Percentiles rank a stretch among this genome's conserved stretches.
Evolutionary conservation across 2,797 vertebrate species (phyloP).

Genomic region (Pachyuromys duprasi): DNA sequence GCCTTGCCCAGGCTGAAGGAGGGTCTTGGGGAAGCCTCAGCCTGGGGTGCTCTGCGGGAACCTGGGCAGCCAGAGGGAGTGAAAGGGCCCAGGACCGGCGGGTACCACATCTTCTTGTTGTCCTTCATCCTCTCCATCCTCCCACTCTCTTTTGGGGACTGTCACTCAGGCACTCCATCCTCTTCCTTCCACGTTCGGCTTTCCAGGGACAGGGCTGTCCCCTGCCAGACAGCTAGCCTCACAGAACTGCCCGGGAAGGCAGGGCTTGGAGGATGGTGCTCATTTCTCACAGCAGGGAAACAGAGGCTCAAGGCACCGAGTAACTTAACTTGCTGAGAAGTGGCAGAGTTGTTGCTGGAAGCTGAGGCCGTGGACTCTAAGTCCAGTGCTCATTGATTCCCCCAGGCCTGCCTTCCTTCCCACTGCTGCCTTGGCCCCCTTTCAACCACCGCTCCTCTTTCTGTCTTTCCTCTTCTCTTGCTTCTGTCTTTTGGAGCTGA

Average conservation of each 20-base stretch:
- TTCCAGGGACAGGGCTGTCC: slow-evolving; percentile 36
- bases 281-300: not conserved
- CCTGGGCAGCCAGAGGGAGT: slow-evolving; percentile 63
- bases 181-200: slow-evolving; percentile 43
- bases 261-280: not conserved
- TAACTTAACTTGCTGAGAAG: not conserved
- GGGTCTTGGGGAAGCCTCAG: not conserved
- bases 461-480: slow-evolving; percentile 71
- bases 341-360: slow-evolving; percentile 9
- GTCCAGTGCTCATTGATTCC: not conserved
- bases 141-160: not conserved
- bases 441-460: slow-evolving; percentile 63
- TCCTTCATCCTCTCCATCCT: slow-evolving; percentile 54
- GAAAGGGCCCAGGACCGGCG: slow-evolving; percentile 81
- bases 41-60: not conserved
- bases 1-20: not conserved
- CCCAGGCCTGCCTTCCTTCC: slow-evolving; percentile 23
- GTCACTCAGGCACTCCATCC: not conserved
- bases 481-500: slow-evolving; percentile 60
- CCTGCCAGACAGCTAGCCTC: not conserved
- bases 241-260: not conserved
- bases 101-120: slow-evolving; percentile 78
- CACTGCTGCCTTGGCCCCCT: slow-evolving; percentile 59
- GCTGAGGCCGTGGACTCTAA: slow-evolving; percentile 54
- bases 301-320: not conserved